A percentile compares a stretch with the other conserved stretches of the same genome.
Conservation (phyloP, 2,888 invertebrate species). For the Nipponacmea schrenckii region DNA sequence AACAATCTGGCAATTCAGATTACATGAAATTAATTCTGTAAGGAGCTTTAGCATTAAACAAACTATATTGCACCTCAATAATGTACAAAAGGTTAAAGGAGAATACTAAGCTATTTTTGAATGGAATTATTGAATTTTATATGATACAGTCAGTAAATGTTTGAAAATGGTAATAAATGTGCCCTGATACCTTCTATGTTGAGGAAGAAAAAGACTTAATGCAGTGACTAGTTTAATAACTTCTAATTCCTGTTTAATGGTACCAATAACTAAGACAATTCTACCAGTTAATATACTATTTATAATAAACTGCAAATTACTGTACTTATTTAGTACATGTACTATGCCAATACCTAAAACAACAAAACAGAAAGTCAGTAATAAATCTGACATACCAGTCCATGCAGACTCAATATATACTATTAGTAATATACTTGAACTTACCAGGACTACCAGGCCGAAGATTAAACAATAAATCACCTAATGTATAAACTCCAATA, state of each 20-base stretch:
- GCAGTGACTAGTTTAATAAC: slow-evolving; percentile 53
- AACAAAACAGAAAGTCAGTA: neutral
- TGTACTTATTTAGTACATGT: slow-evolving; percentile 46
- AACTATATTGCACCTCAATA: no score
- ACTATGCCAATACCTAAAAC: slow-evolving; percentile 49
- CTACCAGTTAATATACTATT: slow-evolving; percentile 61
- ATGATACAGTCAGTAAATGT: no score
- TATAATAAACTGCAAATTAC: slow-evolving; percentile 51
- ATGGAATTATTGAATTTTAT: no score
- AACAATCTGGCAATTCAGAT: no score
- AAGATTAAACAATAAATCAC: slow-evolving; percentile 34
- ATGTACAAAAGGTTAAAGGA: no score
- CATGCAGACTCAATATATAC: neutral
- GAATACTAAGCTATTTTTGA: no score
- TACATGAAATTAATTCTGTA: no score
- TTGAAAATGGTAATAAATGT: no score
- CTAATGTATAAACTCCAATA: slow-evolving; percentile 35
- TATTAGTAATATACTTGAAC: neutral
- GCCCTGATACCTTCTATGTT: slow-evolving; percentile 42
- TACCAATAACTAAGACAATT: slow-evolving; percentile 58
- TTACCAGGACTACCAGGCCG: slow-evolving; percentile 30
- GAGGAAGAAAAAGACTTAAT: slow-evolving; percentile 58
- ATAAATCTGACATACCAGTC: neutral
- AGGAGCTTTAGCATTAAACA: no score
- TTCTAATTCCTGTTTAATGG: slow-evolving; percentile 44